A percentile compares a stretch with the other conserved stretches of the same genome.
Evolutionary conservation across 2,797 vertebrate genomes (phyloP).

Genomic region (Myotis findleyi): DNA sequence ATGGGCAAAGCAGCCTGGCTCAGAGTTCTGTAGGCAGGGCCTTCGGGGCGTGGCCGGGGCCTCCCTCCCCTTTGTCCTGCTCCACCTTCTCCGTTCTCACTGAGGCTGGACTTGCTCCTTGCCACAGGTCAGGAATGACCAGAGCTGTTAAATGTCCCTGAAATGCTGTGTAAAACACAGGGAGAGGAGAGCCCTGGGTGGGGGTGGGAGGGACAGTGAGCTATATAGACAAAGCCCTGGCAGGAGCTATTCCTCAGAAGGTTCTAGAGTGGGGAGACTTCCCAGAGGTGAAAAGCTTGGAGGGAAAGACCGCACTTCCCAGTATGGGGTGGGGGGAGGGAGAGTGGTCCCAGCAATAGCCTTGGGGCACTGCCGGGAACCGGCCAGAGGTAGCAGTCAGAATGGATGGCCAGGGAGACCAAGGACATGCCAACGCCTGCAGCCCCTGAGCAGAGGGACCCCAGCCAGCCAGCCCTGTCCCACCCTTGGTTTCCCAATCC

Average conservation of each 20-base stretch:
- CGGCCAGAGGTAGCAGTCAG: background rate
- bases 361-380: background rate
- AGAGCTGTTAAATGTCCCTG: background rate
- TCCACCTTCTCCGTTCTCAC: background rate
- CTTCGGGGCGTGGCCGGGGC: background rate
- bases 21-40: background rate
- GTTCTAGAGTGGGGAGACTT: background rate
- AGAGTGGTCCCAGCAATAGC: background rate
- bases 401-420: background rate
- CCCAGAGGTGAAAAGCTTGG: background rate
- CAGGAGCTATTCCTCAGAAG: background rate
- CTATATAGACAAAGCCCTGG: background rate
- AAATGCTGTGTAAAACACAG: background rate
- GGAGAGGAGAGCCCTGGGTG: background rate
- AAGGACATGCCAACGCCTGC: background rate
- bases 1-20: too few species aligned
- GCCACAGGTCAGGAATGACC: background rate
- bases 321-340: background rate
- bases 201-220: background rate
- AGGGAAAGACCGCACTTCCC: background rate
- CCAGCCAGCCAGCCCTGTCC: background rate
- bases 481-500: background rate
- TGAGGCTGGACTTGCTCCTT: background rate
- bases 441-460: background rate
- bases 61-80: background rate